Evolutionary conservation across 2,113 vertebrate genomes (phyloP), one percentile per base, ranked within the genome.

Genomic region (Jacana jacana): DNA sequence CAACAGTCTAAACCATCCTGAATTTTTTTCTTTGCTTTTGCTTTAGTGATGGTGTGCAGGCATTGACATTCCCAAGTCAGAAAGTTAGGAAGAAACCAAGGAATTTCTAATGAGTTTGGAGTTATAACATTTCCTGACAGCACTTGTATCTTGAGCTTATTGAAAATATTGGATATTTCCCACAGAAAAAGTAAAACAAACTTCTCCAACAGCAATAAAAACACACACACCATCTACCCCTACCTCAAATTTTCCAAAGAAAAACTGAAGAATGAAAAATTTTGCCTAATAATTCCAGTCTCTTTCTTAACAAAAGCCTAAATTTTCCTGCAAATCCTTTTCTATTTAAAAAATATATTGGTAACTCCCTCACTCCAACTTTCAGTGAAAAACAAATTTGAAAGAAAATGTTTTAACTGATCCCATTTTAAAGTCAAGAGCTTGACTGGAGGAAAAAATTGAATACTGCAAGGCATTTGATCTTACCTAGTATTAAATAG

Each of bases 151-250:
- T 76, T 61, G 10, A 82, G 17, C 33, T 81, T 64, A 78, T 68
- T 86, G 35, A 54, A 94, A 93, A 86, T 88, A 88, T 14, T 77
- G 39, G 37, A 49, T 69, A 69, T 79, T 95, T 95, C 49, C 70
- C 52, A 72, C n/a, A 91, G 33, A 95, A 94, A 64, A 78, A 66
- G 9, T 14, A 82, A 84, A 93, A 71, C 6, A 81, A 91, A 10
- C 13, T 86, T 90, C 52, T 35, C 13, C 49, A 92, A 66, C 9
- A 73, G 54, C 25, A 87, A 58, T 1, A 13, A 39, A 9, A 84
- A 64, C 4, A 58, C 11, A 30, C 19, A 25, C 30, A 51, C 11
- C 14, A 58, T 3, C 28, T 5, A 18, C 17, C 5, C 12, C 42
- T 16, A 61, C 39, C 65, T 90, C 48, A 78, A 22, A 30, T 86